Percentiles rank a stretch among this genome's conserved stretches.
Evolutionary conservation across 2,113 vertebrate species (phyloP).

Genomic region (Cololabis saira): DNA sequence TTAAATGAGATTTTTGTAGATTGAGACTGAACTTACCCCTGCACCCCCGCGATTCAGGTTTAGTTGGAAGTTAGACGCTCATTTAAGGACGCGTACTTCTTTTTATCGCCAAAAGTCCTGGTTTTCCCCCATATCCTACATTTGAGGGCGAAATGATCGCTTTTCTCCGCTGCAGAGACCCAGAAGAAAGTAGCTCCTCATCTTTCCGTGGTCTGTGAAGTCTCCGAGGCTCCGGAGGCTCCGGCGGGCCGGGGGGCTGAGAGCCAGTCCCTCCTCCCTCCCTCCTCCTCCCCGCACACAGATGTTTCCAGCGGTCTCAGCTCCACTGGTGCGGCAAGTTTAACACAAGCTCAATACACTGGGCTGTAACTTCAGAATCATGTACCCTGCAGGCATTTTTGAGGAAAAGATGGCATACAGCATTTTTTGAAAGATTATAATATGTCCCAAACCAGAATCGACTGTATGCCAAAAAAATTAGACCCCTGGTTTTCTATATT

Average conservation of each 20-base stretch:
- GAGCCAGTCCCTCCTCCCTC: constrained; percentile 41
- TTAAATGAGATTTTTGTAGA: background rate
- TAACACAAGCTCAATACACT: no score
- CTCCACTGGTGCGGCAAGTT: no score
- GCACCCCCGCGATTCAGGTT: constrained; percentile 15
- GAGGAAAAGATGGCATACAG: no score
- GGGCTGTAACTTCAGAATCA: no score
- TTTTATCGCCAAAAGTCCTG: constrained; percentile 8
- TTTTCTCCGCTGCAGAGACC: background rate
- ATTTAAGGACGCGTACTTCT: background rate
- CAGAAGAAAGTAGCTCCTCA: constrained; percentile 39
- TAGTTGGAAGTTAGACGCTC: background rate
- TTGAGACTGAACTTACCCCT: constrained; percentile 39
- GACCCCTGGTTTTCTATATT: no score
- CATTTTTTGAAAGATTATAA: no score
- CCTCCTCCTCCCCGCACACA: constrained; percentile 6
- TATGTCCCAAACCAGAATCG: no score
- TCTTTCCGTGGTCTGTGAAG: constrained; percentile 37
- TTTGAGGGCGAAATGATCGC: background rate
- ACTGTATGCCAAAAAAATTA: no score
- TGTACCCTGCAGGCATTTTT: no score
- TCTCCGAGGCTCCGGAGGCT: constrained; percentile 26
- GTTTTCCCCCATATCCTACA: background rate
- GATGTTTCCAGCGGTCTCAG: constrained; percentile 9
- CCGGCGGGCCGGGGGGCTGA: constrained; percentile 39